Base-by-base conservation (phyloP, 2,113 vertebrate genomes). In the Orcinus orca region DNA sequence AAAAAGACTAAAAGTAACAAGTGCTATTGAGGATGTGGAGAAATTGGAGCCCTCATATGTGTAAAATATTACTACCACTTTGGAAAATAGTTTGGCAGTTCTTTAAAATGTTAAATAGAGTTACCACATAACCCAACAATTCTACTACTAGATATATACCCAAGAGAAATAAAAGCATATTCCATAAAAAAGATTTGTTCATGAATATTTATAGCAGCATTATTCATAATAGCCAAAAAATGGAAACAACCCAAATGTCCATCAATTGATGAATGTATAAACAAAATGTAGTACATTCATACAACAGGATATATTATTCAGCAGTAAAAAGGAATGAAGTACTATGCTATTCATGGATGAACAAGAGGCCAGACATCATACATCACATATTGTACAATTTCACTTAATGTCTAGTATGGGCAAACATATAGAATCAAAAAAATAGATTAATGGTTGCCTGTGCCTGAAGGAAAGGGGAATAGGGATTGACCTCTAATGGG, bases 41-140 rank as follows among this genome's bases (percentile, higher is more conserved):
- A 82, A 87, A 17, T 81, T 20, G 41, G 14, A 68, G 58, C 5
- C 9, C 31, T 82, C 6, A 18, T 65, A 18, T 55, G 38, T 62
- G 58, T 58, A 87, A 65, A 41, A 82, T 62, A 82, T 8, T 5
- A 36, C 83, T 68, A 83, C n/a, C 67, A 94, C 15, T 88, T 88
- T 95, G 55, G 76, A 92, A 88, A 88, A 95, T 95, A 82, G 12
- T 88, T 95, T 77, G 62, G 10, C 36, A 91, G 21, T 92, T 33
- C 33, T 96, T 92, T 84, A 84, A 77, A 89, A 79, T 79, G 70
- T 58, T 71, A 77, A 83, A 62, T 12, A 63, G 62, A 82, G 8
- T 88, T 82, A 95, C 31, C 50, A 26, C 53, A 77, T 63, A 44
- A 83, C 12, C 29, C 26, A 88, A 76, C 8, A 33, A 76, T 88